Evolutionary conservation across 2,797 vertebrate species (phyloP).

Genomic region (Poeciliopsis turneri): DNA sequence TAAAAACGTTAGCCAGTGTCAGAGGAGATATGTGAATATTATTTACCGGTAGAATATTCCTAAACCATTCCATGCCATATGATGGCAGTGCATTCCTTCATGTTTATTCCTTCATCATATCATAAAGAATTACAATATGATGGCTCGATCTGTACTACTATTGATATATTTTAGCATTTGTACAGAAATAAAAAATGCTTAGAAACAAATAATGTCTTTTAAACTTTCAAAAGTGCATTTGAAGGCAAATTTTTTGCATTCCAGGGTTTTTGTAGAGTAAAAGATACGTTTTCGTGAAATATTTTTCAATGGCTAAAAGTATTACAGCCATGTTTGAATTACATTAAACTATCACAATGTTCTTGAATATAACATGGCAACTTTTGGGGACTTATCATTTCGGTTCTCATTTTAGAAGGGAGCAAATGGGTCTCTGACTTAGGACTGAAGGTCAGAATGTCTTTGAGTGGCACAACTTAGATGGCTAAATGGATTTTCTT

Average conservation of each 20-base stretch:
- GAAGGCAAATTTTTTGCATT: neutral
- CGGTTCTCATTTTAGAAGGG: constrained; percentile 57
- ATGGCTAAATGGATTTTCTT: constrained; percentile 59
- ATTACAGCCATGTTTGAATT: neutral
- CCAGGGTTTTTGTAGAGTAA: neutral
- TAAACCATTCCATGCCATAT: too few species aligned
- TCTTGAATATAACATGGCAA: constrained; percentile 16
- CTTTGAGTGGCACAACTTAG: constrained; percentile 42
- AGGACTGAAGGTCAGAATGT: constrained; percentile 52
- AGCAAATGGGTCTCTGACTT: constrained; percentile 46
- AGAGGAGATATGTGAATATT: neutral
- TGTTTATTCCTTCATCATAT: neutral
- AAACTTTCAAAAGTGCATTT: neutral
- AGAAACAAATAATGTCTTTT: neutral
- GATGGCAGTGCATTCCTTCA: neutral
- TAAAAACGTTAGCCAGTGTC: neutral
- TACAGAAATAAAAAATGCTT: neutral
- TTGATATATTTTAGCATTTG: neutral
- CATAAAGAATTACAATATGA: neutral
- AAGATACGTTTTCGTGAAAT: neutral
- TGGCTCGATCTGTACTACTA: neutral
- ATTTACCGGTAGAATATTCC: too few species aligned
- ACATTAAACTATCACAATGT: neutral
- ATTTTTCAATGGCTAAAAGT: neutral
- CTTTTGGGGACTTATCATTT: constrained; percentile 31